phyloP scores from a whole-genome alignment of 1,140 invertebrate species.

The Sipha flava region DNA sequence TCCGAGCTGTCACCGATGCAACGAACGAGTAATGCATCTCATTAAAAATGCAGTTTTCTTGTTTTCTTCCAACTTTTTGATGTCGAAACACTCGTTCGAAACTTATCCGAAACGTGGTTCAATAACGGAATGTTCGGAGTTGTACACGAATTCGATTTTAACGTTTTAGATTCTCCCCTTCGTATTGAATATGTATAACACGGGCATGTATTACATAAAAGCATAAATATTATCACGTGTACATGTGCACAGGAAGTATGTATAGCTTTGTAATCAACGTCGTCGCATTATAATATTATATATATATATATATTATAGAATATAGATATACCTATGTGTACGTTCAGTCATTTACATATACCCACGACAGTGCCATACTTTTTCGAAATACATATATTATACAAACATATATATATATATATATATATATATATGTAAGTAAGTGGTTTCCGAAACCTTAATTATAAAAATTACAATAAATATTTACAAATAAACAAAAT shows the following conservation, averaged over 20 bases:
- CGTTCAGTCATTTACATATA: no score
- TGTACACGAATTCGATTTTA: background rate
- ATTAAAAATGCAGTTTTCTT: no score
- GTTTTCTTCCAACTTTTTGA: background rate
- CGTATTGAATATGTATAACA: background rate
- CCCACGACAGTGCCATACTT: background rate
- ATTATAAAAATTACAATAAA: conserved; percentile 11
- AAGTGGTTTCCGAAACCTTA: background rate
- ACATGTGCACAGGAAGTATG: no score
- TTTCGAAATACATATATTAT: background rate
- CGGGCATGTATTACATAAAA: background rate
- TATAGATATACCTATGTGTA: no score
- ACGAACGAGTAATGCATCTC: no score
- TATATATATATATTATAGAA: no score
- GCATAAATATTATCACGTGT: no score
- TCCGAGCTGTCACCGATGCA: no score
- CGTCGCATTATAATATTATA: no score
- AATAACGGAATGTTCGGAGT: background rate
- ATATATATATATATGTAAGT: background rate
- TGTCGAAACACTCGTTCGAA: background rate
- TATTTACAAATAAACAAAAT: conserved; percentile 13
- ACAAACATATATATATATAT: no score
- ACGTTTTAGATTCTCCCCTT: background rate
- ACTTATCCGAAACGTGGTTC: background rate
- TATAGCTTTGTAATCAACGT: no score